A percentile compares a stretch with the other conserved stretches of the same genome.
These are phyloP conservation scores for Callosobruchus maculatus DNA, from an alignment of 2,888 invertebrate genomes.

Conservation along the genomic window DNA sequence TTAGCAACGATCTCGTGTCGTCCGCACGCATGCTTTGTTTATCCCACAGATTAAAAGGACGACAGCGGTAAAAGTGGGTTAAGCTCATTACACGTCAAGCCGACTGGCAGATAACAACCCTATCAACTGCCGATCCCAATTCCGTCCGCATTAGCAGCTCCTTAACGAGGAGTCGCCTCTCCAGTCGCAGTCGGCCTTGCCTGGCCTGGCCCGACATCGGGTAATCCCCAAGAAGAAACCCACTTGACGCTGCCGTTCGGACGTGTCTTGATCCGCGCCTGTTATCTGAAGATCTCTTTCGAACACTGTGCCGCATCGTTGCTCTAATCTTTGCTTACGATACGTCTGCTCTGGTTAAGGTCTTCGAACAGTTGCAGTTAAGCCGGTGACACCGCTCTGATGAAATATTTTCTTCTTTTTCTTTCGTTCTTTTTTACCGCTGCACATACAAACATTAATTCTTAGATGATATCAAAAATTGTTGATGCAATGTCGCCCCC, in stretches of 20 bases:
- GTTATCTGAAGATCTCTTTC: slow-evolving; percentile 22
- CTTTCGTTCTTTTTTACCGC: no score
- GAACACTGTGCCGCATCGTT: slow-evolving; percentile 10
- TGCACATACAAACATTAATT: no score
- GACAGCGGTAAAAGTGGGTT: neutral
- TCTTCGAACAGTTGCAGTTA: neutral
- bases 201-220: no score
- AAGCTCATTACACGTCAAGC: neutral
- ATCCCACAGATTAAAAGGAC: neutral
- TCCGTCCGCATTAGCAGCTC: neutral
- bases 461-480: no score
- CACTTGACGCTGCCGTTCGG: neutral
- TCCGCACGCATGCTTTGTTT: neutral
- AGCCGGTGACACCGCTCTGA: no score
- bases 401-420: no score
- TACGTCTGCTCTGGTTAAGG: slow-evolving; percentile 14
- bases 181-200: slow-evolving; percentile 2
- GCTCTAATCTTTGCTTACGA: slow-evolving; percentile 22
- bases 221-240: slow-evolving; percentile 4
- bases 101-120: neutral
- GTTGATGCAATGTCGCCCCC: no score
- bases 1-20: neutral
- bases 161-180: neutral
- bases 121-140: neutral
- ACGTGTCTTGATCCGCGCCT: slow-evolving; percentile 6